Conservation (phyloP, 23 tunicate genomes). For the Ascidia mentula region DNA sequence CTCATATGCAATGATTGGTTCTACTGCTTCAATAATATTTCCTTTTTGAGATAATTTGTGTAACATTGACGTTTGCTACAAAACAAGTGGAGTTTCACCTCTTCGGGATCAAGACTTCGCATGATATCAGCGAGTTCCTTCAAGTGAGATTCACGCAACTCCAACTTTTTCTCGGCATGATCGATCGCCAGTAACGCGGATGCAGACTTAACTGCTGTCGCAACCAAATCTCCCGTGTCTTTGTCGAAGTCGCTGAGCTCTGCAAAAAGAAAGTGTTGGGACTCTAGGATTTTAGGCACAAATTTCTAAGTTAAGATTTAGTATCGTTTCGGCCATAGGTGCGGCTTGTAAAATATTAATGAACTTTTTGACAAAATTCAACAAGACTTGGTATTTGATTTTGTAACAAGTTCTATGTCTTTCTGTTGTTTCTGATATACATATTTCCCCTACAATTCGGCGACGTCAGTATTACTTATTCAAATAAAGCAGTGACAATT, state of each 20-base stretch:
- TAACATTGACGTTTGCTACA: not conserved
- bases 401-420: no score
- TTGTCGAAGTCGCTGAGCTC: conserved; percentile 72
- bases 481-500: no score
- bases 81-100: conserved; percentile 33
- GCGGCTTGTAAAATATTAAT: no score
- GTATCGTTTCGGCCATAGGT: no score
- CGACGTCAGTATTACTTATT: no score
- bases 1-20: no score
- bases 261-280: conserved; percentile 20
- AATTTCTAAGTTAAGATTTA: no score
- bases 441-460: no score
- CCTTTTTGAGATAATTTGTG: not conserved
- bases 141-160: conserved; percentile 70
- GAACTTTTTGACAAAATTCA: no score
- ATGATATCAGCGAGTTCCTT: conserved; percentile 74
- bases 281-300: no score
- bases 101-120: conserved; percentile 85
- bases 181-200: conserved; percentile 44
- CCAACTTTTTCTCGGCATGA: conserved; percentile 70
- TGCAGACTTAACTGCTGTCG: conserved; percentile 41
- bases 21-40: not conserved
- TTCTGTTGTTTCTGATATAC: no score
- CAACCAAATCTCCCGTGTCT: conserved; percentile 31
- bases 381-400: no score